Evolutionary conservation across 2,113 vertebrate species (phyloP).

Genomic region (Deroptyus accipitrinus): DNA sequence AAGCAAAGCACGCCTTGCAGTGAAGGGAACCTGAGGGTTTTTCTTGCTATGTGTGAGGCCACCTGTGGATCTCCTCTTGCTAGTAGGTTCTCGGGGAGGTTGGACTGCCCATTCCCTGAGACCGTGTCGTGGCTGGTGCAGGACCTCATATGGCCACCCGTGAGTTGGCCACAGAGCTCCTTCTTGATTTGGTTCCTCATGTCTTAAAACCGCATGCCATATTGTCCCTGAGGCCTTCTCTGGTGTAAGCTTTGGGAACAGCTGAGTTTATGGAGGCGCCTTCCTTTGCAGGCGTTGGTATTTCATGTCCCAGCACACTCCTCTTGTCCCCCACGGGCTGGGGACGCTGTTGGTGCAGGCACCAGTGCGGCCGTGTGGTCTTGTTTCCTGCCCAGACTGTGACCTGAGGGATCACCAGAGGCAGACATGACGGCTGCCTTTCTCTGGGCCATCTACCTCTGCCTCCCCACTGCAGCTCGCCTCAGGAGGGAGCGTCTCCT

Average conservation of each 20-base stretch:
- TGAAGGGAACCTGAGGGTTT: constrained; percentile 26
- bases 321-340: neutral
- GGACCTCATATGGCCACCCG: fast-evolving
- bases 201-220: neutral
- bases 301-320: neutral
- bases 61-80: neutral
- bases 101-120: neutral
- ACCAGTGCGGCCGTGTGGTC: fast-evolving
- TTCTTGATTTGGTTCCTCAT: neutral
- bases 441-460: neutral
- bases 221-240: neutral
- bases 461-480: neutral
- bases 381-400: neutral
- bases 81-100: fast-evolving
- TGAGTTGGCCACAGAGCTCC: neutral
- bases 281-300: neutral
- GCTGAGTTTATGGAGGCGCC: neutral
- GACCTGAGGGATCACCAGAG: neutral
- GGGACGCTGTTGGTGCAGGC: neutral
- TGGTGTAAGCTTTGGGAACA: fast-evolving
- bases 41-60: neutral
- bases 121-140: fast-evolving
- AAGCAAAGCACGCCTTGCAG: constrained; percentile 9
- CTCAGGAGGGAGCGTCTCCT: neutral
- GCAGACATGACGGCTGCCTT: fast-evolving